Percentiles rank a stretch among this genome's conserved stretches.
Evolutionary conservation across 1,140 invertebrate genomes (phyloP).

Genomic region (Samia ricini): DNA sequence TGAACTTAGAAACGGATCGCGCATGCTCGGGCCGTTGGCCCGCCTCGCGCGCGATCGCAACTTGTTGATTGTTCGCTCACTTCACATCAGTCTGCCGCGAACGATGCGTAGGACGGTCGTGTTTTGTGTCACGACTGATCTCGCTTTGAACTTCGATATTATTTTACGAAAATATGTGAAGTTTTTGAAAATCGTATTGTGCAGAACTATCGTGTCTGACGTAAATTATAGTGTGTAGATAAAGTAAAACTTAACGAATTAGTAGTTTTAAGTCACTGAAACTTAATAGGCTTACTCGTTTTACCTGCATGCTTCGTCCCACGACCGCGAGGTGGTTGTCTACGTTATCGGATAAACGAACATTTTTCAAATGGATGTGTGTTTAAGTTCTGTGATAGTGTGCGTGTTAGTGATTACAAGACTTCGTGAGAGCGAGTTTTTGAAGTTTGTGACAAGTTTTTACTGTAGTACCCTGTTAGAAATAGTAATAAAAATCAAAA

Average conservation of each 20-base stretch:
- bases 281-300: constrained; percentile 72
- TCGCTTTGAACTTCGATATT: constrained; percentile 66
- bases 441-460: constrained; percentile 65
- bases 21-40: constrained; percentile 62
- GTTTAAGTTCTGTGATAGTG: constrained; percentile 72
- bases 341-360: constrained; percentile 73
- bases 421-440: constrained; percentile 60
- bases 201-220: constrained; percentile 48
- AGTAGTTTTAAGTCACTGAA: constrained; percentile 71
- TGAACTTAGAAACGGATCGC: constrained; percentile 65
- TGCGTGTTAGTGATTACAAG: constrained; percentile 65
- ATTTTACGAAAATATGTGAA: constrained; percentile 74
- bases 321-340: constrained; percentile 71
- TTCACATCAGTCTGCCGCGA: constrained; percentile 69
- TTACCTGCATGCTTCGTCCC: constrained; percentile 73
- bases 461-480: constrained; percentile 61
- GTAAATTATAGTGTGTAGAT: constrained; percentile 44
- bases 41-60: constrained; percentile 59
- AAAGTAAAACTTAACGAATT: constrained; percentile 38
- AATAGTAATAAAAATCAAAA: constrained; percentile 57
- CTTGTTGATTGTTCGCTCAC: constrained; percentile 76
- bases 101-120: constrained; percentile 67
- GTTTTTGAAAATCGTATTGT: constrained; percentile 57
- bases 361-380: constrained; percentile 76
- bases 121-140: constrained; percentile 45